Conservation (phyloP, 2,113 vertebrate genomes). For the Mormyrus iriodes region DNA sequence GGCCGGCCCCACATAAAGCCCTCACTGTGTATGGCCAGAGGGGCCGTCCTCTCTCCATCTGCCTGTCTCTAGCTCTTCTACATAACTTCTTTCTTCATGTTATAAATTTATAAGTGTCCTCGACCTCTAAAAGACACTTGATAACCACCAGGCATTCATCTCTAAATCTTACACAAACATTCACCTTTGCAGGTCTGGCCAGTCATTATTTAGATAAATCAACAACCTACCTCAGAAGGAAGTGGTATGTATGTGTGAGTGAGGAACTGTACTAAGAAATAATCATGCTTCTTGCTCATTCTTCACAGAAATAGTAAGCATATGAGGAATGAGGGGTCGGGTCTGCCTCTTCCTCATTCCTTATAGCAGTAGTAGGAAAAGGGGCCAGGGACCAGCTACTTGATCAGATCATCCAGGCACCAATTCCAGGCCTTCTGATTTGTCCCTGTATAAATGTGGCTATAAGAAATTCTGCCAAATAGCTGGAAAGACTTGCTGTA, state of each 20-base stretch:
- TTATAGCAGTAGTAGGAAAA: not conserved
- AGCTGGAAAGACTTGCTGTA: not conserved
- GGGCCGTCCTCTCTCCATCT: constrained; percentile 6
- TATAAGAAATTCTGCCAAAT: not conserved
- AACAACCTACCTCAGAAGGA: not conserved
- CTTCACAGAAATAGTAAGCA: not conserved
- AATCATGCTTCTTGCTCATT: not conserved
- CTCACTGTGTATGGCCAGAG: constrained; percentile 35
- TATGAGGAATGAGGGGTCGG: not conserved
- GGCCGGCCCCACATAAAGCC: constrained; percentile 53
- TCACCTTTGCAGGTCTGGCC: constrained; percentile 10
- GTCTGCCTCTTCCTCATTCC: not conserved
- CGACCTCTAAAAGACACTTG: constrained; percentile 54
- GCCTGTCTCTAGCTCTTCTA: constrained; percentile 37
- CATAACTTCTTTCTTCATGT: constrained; percentile 40
- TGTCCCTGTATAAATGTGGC: not conserved
- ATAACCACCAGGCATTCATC: constrained; percentile 45
- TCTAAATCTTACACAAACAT: constrained; percentile 57
- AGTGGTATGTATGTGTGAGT: not conserved
- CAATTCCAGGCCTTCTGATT: not conserved
- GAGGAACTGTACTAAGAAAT: not conserved
- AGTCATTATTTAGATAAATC: not conserved
- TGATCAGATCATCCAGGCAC: constrained; percentile 5
- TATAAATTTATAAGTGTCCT: constrained; percentile 40
- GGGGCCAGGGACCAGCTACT: not conserved